These are phyloP conservation scores for Otus sunia DNA, from an alignment of 2,113 vertebrate species.

Conservation along the genomic window DNA sequence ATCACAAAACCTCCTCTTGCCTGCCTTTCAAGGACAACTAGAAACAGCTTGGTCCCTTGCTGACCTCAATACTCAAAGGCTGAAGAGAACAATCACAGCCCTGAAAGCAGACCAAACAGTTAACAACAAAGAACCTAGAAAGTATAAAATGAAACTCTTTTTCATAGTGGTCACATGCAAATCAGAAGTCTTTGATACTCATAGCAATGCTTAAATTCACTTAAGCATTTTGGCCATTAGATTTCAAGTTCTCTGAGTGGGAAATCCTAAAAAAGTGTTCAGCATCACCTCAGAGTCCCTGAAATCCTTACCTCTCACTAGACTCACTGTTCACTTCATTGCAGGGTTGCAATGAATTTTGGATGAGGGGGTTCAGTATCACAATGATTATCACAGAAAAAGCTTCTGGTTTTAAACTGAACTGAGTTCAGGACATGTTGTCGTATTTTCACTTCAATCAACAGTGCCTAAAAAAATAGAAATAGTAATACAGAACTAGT, in stretches of 20 bases:
- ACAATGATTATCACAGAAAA: not conserved
- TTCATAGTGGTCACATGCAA: not conserved
- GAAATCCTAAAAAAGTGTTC: not conserved
- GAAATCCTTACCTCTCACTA: not conserved
- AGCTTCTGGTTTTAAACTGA: not conserved
- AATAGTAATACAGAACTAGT: not conserved
- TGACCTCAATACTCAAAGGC: conserved; percentile 35
- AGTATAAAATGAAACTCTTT: not conserved
- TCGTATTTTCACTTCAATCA: not conserved
- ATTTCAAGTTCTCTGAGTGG: not conserved
- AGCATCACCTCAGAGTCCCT: not conserved
- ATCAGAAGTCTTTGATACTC: not conserved
- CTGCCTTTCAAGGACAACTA: conserved; percentile 19
- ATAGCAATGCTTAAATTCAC: not conserved
- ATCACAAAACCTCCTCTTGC: not conserved
- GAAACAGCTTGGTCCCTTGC: not conserved
- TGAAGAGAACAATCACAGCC: conserved; percentile 11
- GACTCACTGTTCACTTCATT: not conserved
- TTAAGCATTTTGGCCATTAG: not conserved
- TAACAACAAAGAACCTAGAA: not conserved
- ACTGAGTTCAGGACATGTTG: not conserved
- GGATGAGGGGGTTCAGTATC: not conserved
- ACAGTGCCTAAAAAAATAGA: not conserved
- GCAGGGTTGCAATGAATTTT: not conserved
- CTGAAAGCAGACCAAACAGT: not conserved